These are phyloP conservation scores for Trachythela sp. DNA, from an alignment of 64 coral and sea anemone genomes.

Conservation along the genomic window DNA sequence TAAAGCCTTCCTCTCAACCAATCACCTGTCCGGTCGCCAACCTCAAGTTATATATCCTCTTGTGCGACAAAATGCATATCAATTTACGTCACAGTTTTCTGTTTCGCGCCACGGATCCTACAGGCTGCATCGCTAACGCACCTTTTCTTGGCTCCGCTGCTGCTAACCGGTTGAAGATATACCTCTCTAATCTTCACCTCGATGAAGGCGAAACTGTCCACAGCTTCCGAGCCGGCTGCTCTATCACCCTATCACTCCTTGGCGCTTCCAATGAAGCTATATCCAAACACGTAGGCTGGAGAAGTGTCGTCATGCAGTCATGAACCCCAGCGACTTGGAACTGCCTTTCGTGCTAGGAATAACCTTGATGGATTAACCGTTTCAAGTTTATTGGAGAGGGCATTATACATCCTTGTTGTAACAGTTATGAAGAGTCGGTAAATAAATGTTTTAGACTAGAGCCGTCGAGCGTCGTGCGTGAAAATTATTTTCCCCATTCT, in stretches of 20 bases:
- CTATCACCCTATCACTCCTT: neutral
- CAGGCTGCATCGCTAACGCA: neutral
- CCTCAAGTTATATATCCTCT: neutral
- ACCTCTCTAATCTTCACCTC: too few species aligned
- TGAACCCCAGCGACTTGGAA: too few species aligned
- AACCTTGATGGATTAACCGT: too few species aligned
- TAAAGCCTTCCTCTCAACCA: neutral
- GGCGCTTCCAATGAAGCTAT: neutral
- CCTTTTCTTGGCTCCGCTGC: constrained; percentile 17
- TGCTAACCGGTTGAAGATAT: neutral
- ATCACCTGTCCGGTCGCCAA: neutral
- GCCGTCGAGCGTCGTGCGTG: too few species aligned
- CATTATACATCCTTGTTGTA: neutral
- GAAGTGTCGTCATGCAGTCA: neutral
- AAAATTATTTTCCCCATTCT: constrained; percentile 3
- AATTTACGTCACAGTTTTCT: neutral
- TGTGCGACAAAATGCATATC: neutral
- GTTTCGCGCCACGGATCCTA: neutral
- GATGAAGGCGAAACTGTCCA: too few species aligned
- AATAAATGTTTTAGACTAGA: neutral
- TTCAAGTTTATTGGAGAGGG: neutral
- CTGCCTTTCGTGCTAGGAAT: too few species aligned
- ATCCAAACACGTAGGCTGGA: constrained; percentile 25
- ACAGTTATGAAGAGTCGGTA: neutral
- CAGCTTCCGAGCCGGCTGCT: constrained; percentile 1